Percentiles rank a stretch among this genome's conserved stretches.
Conservation (phyloP, 1,140 invertebrate genomes). For the Maniola jurtina region DNA sequence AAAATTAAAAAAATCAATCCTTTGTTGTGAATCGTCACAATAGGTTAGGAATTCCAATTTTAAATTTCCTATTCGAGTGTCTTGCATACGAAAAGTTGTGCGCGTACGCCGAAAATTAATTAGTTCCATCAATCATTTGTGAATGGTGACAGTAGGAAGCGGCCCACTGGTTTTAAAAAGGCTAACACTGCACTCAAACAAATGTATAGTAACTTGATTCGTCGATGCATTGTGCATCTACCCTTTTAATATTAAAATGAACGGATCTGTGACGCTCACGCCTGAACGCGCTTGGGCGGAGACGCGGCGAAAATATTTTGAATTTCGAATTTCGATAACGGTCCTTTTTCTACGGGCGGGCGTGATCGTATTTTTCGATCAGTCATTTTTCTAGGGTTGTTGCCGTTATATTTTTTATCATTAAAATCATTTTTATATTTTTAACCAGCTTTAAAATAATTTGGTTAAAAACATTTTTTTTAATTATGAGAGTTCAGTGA, state of each 20-base stretch:
- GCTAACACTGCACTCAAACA: constrained; percentile 49
- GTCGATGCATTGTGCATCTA: constrained; percentile 55
- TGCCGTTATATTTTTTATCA: no score
- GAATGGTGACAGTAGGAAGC: constrained; percentile 61
- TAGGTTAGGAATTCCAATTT: constrained; percentile 49
- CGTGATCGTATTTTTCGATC: constrained; percentile 2
- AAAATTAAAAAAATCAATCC: constrained; percentile 38
- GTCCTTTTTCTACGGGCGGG: constrained; percentile 15
- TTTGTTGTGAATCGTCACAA: constrained; percentile 39
- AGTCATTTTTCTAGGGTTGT: neutral
- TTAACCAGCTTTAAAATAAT: no score
- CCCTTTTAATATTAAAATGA: constrained; percentile 53
- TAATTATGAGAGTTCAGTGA: no score
- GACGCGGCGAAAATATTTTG: constrained; percentile 58
- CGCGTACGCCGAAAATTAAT: constrained; percentile 70
- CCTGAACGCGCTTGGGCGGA: constrained; percentile 47
- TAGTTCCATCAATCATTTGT: constrained; percentile 74
- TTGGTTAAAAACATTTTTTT: no score
- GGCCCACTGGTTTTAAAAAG: constrained; percentile 66
- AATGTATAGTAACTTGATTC: constrained; percentile 68
- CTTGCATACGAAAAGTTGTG: constrained; percentile 48
- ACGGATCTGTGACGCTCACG: constrained; percentile 42
- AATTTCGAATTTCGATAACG: constrained; percentile 28
- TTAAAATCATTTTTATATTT: no score
- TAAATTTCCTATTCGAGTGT: constrained; percentile 66